Conservation (phyloP, 2,113 vertebrate genomes). For the Todiramphus saurophagus region DNA sequence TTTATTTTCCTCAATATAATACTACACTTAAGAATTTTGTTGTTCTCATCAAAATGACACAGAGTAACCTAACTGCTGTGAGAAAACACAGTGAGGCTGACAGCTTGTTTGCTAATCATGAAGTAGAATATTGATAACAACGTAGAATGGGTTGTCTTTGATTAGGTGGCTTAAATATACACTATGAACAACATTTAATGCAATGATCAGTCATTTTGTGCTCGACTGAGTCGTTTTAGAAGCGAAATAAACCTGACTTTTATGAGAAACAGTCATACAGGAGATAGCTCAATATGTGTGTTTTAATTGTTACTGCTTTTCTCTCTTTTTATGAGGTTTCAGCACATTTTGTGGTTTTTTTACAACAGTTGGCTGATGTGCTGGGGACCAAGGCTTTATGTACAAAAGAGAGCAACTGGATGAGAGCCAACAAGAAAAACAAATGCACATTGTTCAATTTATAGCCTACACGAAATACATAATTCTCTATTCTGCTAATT, state of each 20-base stretch:
- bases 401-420: not conserved
- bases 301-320: not conserved
- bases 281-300: not conserved
- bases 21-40: not conserved
- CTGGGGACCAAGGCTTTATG: not conserved
- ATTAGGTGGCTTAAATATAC: not conserved
- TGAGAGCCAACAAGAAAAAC: not conserved
- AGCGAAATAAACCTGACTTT: not conserved
- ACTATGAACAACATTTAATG: not conserved
- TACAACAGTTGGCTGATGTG: not conserved
- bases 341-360: not conserved
- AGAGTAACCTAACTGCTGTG: not conserved
- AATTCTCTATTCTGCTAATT: not conserved
- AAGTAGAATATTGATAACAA: not conserved
- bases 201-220: not conserved
- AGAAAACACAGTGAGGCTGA: not conserved
- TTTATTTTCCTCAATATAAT: not conserved
- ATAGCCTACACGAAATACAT: not conserved
- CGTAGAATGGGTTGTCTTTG: not conserved
- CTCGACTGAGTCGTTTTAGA: not conserved
- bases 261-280: not conserved
- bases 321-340: not conserved
- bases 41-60: not conserved
- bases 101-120: not conserved
- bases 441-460: not conserved